Percentiles rank a stretch among this genome's conserved stretches.
These are phyloP conservation scores for Myiotriccus ornatus DNA, from an alignment of 2,797 vertebrate species.

Conservation along the genomic window DNA sequence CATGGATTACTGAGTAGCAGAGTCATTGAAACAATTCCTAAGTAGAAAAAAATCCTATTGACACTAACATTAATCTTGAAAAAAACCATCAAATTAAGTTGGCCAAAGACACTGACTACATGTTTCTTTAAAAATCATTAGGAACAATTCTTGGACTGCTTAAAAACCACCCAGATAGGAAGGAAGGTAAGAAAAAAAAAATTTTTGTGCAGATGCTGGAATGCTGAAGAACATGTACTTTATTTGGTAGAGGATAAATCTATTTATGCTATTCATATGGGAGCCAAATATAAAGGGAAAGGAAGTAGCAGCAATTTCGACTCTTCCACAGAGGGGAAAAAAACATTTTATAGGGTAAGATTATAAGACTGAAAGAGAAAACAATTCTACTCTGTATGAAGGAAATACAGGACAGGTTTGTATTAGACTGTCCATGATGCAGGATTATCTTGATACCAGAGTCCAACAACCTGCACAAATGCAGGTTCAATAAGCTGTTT, in stretches of 20 bases:
- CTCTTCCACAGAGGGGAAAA: background rate
- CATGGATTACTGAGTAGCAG: conserved; percentile 18
- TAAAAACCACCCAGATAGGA: background rate
- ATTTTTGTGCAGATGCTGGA: background rate
- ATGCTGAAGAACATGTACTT: background rate
- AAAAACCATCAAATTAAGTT: conserved; percentile 22
- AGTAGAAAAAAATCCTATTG: conserved; percentile 22
- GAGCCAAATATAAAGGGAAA: background rate
- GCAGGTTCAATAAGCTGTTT: accelerated
- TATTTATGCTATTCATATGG: background rate
- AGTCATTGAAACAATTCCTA: conserved; percentile 56
- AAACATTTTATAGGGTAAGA: background rate
- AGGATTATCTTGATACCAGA: background rate
- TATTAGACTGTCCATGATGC: background rate
- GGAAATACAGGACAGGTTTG: background rate
- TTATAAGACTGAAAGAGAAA: background rate
- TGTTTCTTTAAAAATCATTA: conserved; percentile 46
- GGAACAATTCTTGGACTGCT: background rate
- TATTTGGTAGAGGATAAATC: background rate
- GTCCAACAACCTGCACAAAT: background rate
- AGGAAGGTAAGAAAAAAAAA: background rate
- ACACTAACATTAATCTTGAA: conserved; percentile 33
- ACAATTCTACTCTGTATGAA: background rate
- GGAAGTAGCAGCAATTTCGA: background rate
- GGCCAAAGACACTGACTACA: background rate